Evolutionary conservation across 2,888 invertebrate genomes (phyloP).

Genomic region (Chorisops tibialis): DNA sequence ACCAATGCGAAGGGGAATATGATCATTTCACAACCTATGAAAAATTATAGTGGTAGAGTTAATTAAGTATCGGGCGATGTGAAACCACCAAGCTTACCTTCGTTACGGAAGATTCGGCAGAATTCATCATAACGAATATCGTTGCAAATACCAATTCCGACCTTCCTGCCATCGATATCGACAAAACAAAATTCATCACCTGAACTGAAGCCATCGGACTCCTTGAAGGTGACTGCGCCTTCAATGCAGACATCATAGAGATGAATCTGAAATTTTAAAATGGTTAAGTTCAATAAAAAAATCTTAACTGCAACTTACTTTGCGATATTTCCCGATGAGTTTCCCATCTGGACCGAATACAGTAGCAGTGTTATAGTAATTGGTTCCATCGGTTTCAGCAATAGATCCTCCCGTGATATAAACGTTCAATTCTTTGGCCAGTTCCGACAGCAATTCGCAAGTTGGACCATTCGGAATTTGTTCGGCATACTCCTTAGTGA

Average conservation of each 20-base stretch:
- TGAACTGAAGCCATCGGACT: slow-evolving; percentile 76
- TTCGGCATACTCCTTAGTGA: slow-evolving; percentile 83
- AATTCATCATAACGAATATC: slow-evolving; percentile 89
- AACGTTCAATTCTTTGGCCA: slow-evolving; percentile 72
- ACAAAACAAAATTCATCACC: slow-evolving; percentile 76
- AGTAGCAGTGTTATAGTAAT: slow-evolving; percentile 81
- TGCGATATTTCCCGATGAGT: slow-evolving; percentile 76
- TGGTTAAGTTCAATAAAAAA: background rate
- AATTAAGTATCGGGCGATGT: background rate
- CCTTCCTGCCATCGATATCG: slow-evolving; percentile 64
- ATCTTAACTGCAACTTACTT: slow-evolving; percentile 57
- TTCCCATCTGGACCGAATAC: slow-evolving; percentile 78
- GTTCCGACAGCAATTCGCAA: slow-evolving; percentile 63
- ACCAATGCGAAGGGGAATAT: slow-evolving; percentile 95
- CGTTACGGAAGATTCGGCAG: slow-evolving; percentile 67
- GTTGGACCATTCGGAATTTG: slow-evolving; percentile 77
- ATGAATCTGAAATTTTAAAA: slow-evolving; percentile 65
- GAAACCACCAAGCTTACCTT: slow-evolving; percentile 48
- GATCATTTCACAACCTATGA: slow-evolving; percentile 73
- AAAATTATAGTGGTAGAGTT: background rate
- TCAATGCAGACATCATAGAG: slow-evolving; percentile 92
- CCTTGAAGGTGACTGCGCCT: slow-evolving; percentile 83
- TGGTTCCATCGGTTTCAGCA: slow-evolving; percentile 68
- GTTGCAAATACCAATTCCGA: slow-evolving; percentile 93
- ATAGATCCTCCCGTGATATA: slow-evolving; percentile 87